phyloP scores from a whole-genome alignment of 2,888 invertebrate genomes.

The Anthoptus insignis region DNA sequence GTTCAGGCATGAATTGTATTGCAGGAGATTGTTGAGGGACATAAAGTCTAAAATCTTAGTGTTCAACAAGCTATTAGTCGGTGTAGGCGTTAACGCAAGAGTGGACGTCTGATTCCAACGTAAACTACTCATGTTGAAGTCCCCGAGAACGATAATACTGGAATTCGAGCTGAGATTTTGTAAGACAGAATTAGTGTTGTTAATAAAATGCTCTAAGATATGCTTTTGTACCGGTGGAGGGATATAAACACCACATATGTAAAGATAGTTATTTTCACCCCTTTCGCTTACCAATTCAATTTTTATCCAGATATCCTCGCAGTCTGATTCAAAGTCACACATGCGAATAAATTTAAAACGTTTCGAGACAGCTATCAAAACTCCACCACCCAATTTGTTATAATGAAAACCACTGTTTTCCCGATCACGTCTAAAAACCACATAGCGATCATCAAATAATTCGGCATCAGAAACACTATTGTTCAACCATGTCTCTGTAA shows the following conservation, averaged over 20 bases:
- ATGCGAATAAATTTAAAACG: background rate
- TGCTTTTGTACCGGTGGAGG: background rate
- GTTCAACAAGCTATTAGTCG: background rate
- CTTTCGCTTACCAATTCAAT: background rate
- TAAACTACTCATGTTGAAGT: background rate
- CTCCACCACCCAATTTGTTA: background rate
- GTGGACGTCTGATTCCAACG: background rate
- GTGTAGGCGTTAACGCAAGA: background rate
- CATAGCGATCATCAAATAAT: conserved; percentile 19
- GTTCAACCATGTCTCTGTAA: conserved; percentile 37
- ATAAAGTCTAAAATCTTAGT: background rate
- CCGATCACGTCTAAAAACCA: conserved; percentile 3
- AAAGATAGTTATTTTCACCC: background rate
- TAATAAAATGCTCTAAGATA: background rate
- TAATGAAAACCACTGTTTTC: background rate
- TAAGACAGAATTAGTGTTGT: background rate
- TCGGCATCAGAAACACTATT: conserved; percentile 22
- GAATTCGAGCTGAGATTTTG: too few relatives aligned
- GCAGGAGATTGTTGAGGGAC: background rate
- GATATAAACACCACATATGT: background rate
- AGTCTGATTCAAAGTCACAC: background rate
- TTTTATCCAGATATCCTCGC: background rate
- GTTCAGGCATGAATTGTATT: conserved; percentile 4
- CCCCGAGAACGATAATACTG: background rate
- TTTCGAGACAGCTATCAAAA: background rate